Conservation (phyloP, 2,797 vertebrate species). For the Hydrolagus colliei region DNA sequence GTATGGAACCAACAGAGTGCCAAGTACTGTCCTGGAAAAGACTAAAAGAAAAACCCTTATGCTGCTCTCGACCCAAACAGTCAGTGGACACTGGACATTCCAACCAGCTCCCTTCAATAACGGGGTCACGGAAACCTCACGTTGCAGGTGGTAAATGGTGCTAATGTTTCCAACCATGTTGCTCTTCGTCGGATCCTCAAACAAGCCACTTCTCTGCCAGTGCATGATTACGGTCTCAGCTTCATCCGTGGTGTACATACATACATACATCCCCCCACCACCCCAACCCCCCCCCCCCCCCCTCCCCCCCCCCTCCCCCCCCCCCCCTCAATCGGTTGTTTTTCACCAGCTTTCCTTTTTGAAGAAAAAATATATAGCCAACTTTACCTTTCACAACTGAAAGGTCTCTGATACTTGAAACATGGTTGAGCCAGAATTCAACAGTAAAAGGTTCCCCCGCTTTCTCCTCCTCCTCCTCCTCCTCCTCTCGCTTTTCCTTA, state of each 20-base stretch:
- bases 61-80: conserved; percentile 50
- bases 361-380: too few species aligned
- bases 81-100: conserved; percentile 45
- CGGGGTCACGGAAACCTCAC: conserved; percentile 35
- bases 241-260: neutral
- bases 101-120: conserved; percentile 35
- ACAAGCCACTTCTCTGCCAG: conserved; percentile 45
- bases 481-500: conserved; percentile 28
- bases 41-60: conserved; percentile 38
- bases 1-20: conserved; percentile 51
- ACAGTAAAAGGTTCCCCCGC: conserved; percentile 30
- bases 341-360: too few species aligned
- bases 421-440: conserved; percentile 22
- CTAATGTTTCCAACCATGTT: conserved; percentile 44
- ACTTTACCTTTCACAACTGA: too few species aligned
- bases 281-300: too few species aligned
- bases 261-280: too few species aligned
- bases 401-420: neutral
- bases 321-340: too few species aligned
- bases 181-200: conserved; percentile 41
- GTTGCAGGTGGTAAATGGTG: conserved; percentile 54
- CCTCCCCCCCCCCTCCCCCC: too few species aligned
- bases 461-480: conserved; percentile 38
- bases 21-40: conserved; percentile 44
- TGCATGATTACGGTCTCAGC: neutral